phyloP scores from a whole-genome alignment of 2,797 vertebrate genomes.

The Rachycentron canadum region DNA sequence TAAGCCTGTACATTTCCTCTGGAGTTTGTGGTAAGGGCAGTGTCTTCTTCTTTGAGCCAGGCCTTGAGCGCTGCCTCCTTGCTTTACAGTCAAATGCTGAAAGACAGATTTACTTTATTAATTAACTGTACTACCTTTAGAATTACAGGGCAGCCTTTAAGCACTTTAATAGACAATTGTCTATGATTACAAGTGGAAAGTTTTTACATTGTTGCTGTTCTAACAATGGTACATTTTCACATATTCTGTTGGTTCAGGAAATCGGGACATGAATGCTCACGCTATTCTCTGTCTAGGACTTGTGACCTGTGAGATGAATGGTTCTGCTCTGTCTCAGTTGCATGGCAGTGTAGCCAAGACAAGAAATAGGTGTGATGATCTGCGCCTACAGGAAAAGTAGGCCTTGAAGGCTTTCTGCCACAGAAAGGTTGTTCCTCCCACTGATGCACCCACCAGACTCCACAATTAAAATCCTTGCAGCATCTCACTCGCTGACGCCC shows the following conservation, averaged over 20 bases:
- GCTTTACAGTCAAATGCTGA: constrained; percentile 95
- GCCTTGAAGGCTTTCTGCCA: constrained; percentile 15
- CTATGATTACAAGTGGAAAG: neutral
- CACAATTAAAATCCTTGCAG: constrained; percentile 45
- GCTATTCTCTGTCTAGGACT: constrained; percentile 14
- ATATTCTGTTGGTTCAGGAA: neutral
- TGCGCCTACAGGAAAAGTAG: constrained; percentile 20
- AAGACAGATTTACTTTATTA: constrained; percentile 44
- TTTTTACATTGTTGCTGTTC: neutral
- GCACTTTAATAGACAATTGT: neutral
- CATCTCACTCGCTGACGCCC: constrained; percentile 23
- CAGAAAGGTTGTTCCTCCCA: constrained; percentile 18
- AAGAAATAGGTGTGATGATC: constrained; percentile 26
- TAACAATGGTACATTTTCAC: neutral
- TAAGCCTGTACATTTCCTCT: constrained; percentile 97
- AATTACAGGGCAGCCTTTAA: constrained; percentile 1
- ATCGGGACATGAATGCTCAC: neutral
- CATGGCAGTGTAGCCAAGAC: neutral
- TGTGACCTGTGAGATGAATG: constrained; percentile 8
- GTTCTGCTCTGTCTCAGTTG: neutral
- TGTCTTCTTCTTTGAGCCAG: constrained; percentile 96
- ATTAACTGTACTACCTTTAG: neutral
- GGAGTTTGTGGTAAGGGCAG: constrained; percentile 92
- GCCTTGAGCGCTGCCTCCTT: constrained; percentile 94
- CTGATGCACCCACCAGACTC: neutral